Percentiles rank a stretch among this genome's conserved stretches.
Conservation (phyloP, 2,797 vertebrate genomes). For the Sebastes hubbsi region DNA sequence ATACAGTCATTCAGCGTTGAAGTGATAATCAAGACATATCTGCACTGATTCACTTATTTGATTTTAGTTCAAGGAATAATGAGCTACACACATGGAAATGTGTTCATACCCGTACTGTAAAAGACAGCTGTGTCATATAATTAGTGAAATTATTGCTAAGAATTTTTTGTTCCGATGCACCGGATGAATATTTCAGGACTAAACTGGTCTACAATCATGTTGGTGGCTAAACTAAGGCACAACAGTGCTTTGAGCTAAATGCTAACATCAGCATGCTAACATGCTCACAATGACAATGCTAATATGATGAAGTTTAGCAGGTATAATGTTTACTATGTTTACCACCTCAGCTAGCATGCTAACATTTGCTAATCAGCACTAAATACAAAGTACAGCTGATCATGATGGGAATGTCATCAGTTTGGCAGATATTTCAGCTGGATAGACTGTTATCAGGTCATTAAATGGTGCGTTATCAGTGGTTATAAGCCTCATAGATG, state of each 20-base stretch:
- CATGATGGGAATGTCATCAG: neutral
- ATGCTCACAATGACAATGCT: neutral
- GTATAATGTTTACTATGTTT: neutral
- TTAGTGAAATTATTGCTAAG: neutral
- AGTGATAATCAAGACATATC: neutral
- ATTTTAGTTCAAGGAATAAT: neutral
- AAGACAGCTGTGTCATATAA: neutral
- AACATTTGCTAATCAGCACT: neutral
- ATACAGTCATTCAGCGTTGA: neutral
- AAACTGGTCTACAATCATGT: neutral
- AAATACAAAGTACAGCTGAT: neutral
- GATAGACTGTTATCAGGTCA: too few relatives aligned
- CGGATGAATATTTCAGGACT: neutral
- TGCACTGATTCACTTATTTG: neutral
- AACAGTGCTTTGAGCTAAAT: neutral
- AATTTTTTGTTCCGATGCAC: neutral
- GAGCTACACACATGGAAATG: neutral
- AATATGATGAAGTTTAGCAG: neutral
- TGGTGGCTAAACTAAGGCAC: neutral
- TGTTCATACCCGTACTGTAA: neutral
- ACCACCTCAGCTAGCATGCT: neutral
- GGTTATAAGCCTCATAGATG: too few relatives aligned
- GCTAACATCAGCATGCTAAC: neutral
- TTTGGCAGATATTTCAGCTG: neutral
- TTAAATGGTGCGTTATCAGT: too few relatives aligned